These are phyloP conservation scores for Pachyuromys duprasi DNA, from an alignment of 2,797 vertebrate genomes.

Conservation along the genomic window DNA sequence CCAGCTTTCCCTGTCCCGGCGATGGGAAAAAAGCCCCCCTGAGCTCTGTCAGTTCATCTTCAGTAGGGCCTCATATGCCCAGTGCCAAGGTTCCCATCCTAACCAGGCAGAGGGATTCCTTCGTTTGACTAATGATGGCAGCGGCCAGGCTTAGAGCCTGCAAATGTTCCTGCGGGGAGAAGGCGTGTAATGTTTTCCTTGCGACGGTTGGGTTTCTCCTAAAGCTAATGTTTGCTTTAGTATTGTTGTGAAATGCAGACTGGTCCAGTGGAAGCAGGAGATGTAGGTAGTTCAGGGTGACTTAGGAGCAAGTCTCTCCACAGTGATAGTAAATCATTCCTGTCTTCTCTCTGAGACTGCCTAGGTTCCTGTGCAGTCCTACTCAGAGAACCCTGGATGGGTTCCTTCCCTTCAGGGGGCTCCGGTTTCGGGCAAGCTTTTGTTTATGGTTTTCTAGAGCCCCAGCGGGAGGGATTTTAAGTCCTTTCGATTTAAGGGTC, in stretches of 20 bases:
- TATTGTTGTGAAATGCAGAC: conserved; percentile 52
- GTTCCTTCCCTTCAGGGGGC: conserved; percentile 43
- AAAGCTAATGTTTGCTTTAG: conserved; percentile 58
- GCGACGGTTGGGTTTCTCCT: conserved; percentile 58
- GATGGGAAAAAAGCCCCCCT: not conserved
- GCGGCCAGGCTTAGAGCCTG: not conserved
- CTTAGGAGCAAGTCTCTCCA: not conserved
- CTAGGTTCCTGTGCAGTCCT: not conserved
- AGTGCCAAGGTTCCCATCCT: not conserved
- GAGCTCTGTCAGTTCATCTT: not conserved
- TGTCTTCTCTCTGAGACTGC: conserved; percentile 33
- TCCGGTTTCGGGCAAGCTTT: not conserved
- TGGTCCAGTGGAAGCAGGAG: not conserved
- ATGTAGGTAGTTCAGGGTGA: conserved; percentile 12
- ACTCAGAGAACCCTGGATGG: not conserved
- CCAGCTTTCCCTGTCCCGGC: not conserved
- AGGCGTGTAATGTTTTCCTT: conserved; percentile 54
- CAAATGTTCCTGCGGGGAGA: not conserved
- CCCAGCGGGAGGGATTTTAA: not conserved
- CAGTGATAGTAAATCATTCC: not conserved
- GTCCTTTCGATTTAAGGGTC: not conserved
- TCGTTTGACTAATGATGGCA: not conserved
- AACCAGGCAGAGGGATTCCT: not conserved
- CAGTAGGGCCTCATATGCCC: not conserved
- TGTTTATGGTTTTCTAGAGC: not conserved